Base-by-base conservation (phyloP, 2,797 vertebrate genomes). In the Atherinosoma microstoma region DNA sequence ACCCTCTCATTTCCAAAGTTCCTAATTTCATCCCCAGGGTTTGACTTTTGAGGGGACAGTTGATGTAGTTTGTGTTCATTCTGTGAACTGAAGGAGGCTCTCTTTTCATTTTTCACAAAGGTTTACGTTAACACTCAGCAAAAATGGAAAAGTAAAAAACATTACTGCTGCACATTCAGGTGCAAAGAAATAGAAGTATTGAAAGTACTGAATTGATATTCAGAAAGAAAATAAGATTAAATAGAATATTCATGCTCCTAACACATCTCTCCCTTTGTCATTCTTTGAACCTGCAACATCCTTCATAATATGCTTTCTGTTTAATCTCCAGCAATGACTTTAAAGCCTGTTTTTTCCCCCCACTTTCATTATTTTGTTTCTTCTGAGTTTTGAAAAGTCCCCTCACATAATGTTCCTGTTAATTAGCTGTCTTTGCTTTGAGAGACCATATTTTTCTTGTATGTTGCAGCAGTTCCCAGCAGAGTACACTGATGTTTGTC, bases 181-280 rank as follows among this genome's bases (percentile, higher is more conserved):
- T 40, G 49, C 60, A 36, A 22, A 30, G 56, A 64, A 49, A 76
- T 45, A 45, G 66, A 57, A 67, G 53, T 36, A 54, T 10, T 12
- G 70, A 49, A 6, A 62, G 58, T 51, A 60, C 71, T 82, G 16
- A 66, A 80, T 84, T 85, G 78, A 84, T 77, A 85, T 82, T 86
- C 76, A 58, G 59, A 42, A 67, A 58, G 58, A 45, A 73, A 72
- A 62, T 61, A 67, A 68, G 58, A 72, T 73, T 66, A 71, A 75
- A 89, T 91, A 38, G 89, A 89, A 91, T 84, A 90, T 89, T 88
- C 71, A 90, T 80, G 35, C 68, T 16, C 61, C 53, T 32, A 27
- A 67, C 53, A 42, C 35, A 15, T 63, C 3, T 62, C 54, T 35
- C 62, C 10, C 3, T 71, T 24, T 76, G 63, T 64, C 68, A 73